Percentiles rank a stretch among this genome's conserved stretches.
Evolutionary conservation across 2,888 invertebrate species (phyloP).

Genomic region (Conops quadrifasciatus): DNA sequence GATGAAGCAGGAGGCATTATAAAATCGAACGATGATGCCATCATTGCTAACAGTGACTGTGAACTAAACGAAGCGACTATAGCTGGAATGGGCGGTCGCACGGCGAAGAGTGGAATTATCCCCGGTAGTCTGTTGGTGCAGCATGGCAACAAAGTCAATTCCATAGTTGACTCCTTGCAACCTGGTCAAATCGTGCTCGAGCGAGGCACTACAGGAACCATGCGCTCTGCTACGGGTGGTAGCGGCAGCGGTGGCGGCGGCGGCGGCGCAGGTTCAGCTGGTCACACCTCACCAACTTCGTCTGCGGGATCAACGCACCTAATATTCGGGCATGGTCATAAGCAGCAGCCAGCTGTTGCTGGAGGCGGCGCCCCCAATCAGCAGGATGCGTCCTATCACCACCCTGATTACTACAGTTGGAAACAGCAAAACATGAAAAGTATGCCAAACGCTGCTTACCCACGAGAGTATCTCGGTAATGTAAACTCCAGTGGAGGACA

Average conservation of each 20-base stretch:
- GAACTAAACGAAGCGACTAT: constrained; percentile 53
- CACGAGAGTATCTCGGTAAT: constrained; percentile 40
- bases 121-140: constrained; percentile 54
- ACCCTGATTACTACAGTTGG: constrained; percentile 60
- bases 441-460: constrained; percentile 39
- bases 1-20: constrained; percentile 46
- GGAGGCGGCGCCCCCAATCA: constrained; percentile 31
- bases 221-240: constrained; percentile 51
- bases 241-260: constrained; percentile 45
- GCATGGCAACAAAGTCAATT: constrained; percentile 45
- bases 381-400: constrained; percentile 56
- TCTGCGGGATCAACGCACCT: constrained; percentile 62
- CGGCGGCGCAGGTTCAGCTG: constrained; percentile 53
- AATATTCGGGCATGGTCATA: constrained; percentile 57
- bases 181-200: constrained; percentile 55
- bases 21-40: constrained; percentile 54
- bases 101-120: constrained; percentile 54
- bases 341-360: constrained; percentile 50
- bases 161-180: constrained; percentile 39
- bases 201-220: constrained; percentile 47
- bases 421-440: constrained; percentile 46
- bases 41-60: constrained; percentile 56
- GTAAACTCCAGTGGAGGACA: constrained; percentile 28
- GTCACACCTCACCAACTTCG: constrained; percentile 63
- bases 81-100: constrained; percentile 12